Evolutionary conservation across 2,113 vertebrate species (phyloP).

Genomic region (Hoplias malabaricus): DNA sequence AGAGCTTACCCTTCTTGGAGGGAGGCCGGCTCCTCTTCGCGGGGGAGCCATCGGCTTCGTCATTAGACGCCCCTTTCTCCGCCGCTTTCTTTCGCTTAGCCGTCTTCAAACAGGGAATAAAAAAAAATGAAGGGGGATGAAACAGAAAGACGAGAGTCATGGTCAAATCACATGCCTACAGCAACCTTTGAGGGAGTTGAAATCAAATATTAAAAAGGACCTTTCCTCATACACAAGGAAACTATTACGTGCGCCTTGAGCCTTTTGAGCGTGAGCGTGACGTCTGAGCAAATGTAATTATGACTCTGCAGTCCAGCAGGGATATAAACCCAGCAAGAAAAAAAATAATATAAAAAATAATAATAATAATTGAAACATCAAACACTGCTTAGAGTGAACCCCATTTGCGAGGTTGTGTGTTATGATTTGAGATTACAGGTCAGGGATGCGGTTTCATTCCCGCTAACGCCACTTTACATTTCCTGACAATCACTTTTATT

Average conservation of each 20-base stretch:
- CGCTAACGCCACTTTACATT: constrained; percentile 7
- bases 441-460: background rate
- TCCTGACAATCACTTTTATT: constrained; percentile 27
- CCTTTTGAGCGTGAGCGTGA: constrained; percentile 5
- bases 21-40: constrained; percentile 58
- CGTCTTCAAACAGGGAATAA: constrained; percentile 35
- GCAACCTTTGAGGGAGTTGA: constrained; percentile 24
- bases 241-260: constrained; percentile 26
- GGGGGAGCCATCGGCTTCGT: constrained; percentile 39
- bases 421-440: constrained; percentile 9
- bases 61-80: constrained; percentile 19
- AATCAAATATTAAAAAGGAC: constrained; percentile 44
- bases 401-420: constrained; percentile 27
- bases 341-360: background rate
- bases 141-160: background rate
- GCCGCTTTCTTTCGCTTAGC: constrained; percentile 61
- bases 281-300: constrained; percentile 44
- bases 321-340: background rate
- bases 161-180: constrained; percentile 47
- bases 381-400: background rate
- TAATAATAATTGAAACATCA: constrained; percentile 29
- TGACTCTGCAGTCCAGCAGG: constrained; percentile 17
- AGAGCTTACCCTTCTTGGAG: constrained; percentile 49
- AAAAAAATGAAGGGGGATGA: background rate
- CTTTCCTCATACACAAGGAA: constrained; percentile 30